These are phyloP conservation scores for Scortum barcoo DNA, from an alignment of 2,113 vertebrate genomes.

Conservation along the genomic window DNA sequence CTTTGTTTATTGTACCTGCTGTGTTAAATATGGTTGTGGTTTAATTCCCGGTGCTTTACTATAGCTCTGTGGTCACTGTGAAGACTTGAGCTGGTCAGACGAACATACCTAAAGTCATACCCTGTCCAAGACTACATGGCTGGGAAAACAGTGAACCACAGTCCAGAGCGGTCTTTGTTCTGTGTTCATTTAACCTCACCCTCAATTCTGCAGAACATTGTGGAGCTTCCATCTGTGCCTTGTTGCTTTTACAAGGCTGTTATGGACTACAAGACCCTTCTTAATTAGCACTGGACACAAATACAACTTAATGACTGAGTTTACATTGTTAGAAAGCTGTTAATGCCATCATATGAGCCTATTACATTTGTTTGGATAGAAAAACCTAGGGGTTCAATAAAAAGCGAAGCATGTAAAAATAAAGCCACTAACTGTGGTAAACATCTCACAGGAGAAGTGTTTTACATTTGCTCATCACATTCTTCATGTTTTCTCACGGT, in stretches of 20 bases:
- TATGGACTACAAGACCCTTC: slow-evolving; percentile 71
- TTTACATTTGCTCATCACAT: slow-evolving; percentile 52
- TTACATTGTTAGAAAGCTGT: slow-evolving; percentile 60
- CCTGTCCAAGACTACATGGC: slow-evolving; percentile 66
- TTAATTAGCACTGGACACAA: slow-evolving; percentile 79
- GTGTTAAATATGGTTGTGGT: slow-evolving; percentile 80
- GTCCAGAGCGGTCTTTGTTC: slow-evolving; percentile 57
- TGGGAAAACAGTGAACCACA: slow-evolving; percentile 63
- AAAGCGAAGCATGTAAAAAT: slow-evolving; percentile 64
- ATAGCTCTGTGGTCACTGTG: slow-evolving; percentile 72
- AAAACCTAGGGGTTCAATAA: slow-evolving; percentile 62
- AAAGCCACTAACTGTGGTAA: slow-evolving; percentile 62
- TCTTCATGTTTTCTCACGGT: slow-evolving; percentile 77
- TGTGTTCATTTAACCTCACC: slow-evolving; percentile 65
- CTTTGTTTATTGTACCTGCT: slow-evolving; percentile 85
- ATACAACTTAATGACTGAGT: slow-evolving; percentile 62
- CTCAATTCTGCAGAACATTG: slow-evolving; percentile 52
- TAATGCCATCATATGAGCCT: slow-evolving; percentile 65
- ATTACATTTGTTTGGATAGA: slow-evolving; percentile 63
- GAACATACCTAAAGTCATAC: slow-evolving; percentile 65
- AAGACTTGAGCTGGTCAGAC: slow-evolving; percentile 62
- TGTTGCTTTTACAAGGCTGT: slow-evolving; percentile 78
- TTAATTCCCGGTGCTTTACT: slow-evolving; percentile 79
- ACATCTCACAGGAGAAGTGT: slow-evolving; percentile 54
- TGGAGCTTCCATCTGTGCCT: slow-evolving; percentile 74